Evolutionary conservation across 2,113 vertebrate species (phyloP).

Genomic region (Leucopternis melanops): DNA sequence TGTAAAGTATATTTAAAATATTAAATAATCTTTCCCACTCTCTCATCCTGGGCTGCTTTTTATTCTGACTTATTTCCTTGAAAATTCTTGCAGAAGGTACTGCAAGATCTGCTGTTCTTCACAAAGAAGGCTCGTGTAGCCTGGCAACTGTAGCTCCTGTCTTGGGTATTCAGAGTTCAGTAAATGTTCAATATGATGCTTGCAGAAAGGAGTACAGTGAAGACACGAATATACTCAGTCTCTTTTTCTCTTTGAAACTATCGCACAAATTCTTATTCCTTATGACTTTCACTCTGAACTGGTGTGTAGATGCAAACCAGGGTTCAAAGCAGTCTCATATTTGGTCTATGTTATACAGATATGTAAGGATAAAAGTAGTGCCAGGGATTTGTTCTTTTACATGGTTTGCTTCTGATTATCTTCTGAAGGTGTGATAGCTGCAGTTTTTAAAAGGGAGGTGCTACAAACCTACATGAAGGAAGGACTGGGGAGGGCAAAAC

Average conservation of each 20-base stretch:
- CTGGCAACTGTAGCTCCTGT: background rate
- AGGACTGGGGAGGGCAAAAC: background rate
- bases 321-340: background rate
- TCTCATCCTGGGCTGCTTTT: background rate
- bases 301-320: background rate
- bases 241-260: background rate
- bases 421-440: background rate
- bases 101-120: background rate
- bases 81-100: background rate
- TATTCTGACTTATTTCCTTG: background rate
- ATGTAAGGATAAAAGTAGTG: background rate
- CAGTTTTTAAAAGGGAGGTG: background rate
- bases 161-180: background rate
- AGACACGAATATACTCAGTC: background rate
- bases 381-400: background rate
- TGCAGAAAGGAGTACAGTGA: background rate
- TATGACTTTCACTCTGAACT: background rate
- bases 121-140: accelerated
- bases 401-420: background rate
- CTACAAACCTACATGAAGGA: background rate
- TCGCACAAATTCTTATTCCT: background rate
- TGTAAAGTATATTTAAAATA: background rate
- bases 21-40: background rate
- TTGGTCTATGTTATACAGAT: background rate
- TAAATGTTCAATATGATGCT: background rate